Conservation (phyloP, 2,797 vertebrate genomes). For the Paramormyrops hopkinsi region DNA sequence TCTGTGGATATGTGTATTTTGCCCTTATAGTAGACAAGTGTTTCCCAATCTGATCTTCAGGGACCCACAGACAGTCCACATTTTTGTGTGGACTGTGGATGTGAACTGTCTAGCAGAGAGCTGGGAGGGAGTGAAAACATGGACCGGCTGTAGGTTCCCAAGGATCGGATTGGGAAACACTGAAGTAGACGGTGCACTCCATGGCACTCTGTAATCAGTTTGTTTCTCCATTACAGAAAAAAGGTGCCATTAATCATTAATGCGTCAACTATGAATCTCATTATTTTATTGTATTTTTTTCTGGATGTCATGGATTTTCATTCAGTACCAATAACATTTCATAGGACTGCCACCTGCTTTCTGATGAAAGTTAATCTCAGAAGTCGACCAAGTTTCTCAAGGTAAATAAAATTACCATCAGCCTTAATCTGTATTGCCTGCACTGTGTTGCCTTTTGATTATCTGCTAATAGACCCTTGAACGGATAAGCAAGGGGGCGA, state of each 20-base stretch:
- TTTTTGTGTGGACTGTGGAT: neutral
- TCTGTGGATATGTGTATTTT: neutral
- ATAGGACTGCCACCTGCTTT: neutral
- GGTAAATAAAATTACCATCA: neutral
- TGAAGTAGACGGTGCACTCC: neutral
- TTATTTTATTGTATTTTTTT: neutral
- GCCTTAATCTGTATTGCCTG: neutral
- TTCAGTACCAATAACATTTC: neutral
- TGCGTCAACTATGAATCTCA: neutral
- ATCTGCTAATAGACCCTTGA: slow-evolving; percentile 2
- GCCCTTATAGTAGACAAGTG: neutral
- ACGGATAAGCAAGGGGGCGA: neutral
- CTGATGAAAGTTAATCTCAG: neutral
- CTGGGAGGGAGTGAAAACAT: neutral
- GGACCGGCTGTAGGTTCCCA: neutral
- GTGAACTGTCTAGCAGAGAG: neutral
- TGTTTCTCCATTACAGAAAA: neutral
- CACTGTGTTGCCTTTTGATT: neutral
- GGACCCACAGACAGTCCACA: neutral
- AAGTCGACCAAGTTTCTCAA: neutral
- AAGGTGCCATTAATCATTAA: neutral
- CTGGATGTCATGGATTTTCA: neutral
- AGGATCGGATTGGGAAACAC: neutral
- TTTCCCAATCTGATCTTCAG: neutral
- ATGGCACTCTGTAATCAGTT: neutral